Conservation (phyloP, 2,113 vertebrate species). For the Nothocercus julius region DNA sequence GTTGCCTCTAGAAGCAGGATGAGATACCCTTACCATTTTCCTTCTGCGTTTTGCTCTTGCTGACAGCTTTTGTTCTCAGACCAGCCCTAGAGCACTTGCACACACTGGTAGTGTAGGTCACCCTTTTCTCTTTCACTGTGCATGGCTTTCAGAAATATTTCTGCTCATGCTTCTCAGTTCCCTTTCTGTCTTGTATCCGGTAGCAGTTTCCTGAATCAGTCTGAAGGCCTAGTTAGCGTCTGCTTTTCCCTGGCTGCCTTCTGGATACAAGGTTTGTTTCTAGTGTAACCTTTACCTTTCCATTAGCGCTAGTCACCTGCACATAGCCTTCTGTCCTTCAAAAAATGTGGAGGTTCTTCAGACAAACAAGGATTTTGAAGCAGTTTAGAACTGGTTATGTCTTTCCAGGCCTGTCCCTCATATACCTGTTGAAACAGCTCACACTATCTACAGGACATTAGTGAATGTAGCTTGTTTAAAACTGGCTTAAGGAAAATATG, state of each 20-base stretch:
- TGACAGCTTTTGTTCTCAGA: background rate
- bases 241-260: background rate
- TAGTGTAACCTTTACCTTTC: background rate
- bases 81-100: background rate
- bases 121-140: background rate
- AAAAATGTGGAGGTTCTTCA: background rate
- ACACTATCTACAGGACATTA: background rate
- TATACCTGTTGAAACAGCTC: background rate
- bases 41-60: background rate
- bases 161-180: background rate
- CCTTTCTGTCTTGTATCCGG: background rate
- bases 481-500: background rate
- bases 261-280: background rate
- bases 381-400: background rate
- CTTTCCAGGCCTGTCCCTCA: background rate
- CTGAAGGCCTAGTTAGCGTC: background rate
- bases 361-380: background rate
- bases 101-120: background rate
- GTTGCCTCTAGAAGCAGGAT: background rate
- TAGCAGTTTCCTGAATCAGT: background rate
- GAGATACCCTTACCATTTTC: background rate
- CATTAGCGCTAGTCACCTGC: background rate
- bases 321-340: background rate
- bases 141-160: background rate
- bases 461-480: background rate